Evolutionary conservation across 2,888 invertebrate species (phyloP).

Genomic region (Lithophane ornitopus): DNA sequence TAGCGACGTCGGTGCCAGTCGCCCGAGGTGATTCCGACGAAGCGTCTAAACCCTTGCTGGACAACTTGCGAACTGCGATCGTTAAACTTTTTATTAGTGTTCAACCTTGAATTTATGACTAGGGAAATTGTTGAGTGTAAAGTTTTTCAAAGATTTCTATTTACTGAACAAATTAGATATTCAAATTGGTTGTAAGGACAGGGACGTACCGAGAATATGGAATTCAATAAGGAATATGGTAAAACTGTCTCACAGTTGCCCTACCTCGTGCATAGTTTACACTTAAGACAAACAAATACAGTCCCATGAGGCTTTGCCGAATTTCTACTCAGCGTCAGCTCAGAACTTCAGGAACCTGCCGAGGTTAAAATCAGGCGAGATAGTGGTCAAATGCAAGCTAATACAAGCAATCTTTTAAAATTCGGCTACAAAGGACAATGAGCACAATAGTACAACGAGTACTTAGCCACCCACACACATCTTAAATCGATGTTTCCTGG

Average conservation of each 20-base stretch:
- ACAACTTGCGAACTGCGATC: slow-evolving; percentile 81
- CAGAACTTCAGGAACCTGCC: neutral
- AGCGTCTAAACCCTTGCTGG: slow-evolving; percentile 79
- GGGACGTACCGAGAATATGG: neutral
- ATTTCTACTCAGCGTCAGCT: neutral
- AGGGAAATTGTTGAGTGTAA: slow-evolving; percentile 62
- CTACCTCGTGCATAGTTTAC: neutral
- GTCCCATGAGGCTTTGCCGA: neutral
- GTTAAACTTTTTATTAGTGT: slow-evolving; percentile 82
- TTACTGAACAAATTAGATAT: slow-evolving; percentile 20
- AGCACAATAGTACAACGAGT: too few relatives aligned
- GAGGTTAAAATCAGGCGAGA: neutral
- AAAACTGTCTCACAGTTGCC: neutral
- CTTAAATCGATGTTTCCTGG: slow-evolving; percentile 11
- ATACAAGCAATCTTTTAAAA: neutral
- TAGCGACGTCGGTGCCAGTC: slow-evolving; percentile 85
- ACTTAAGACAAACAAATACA: neutral
- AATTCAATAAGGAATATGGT: neutral
- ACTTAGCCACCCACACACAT: too few relatives aligned
- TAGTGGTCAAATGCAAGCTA: neutral
- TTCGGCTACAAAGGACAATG: neutral
- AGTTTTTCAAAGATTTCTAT: slow-evolving; percentile 24
- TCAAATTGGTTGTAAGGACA: slow-evolving; percentile 10
- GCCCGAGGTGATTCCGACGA: slow-evolving; percentile 59
- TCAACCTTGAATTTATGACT: slow-evolving; percentile 80